phyloP scores from a whole-genome alignment of 2,888 invertebrate species.

The Notodonta dromedarius region DNA sequence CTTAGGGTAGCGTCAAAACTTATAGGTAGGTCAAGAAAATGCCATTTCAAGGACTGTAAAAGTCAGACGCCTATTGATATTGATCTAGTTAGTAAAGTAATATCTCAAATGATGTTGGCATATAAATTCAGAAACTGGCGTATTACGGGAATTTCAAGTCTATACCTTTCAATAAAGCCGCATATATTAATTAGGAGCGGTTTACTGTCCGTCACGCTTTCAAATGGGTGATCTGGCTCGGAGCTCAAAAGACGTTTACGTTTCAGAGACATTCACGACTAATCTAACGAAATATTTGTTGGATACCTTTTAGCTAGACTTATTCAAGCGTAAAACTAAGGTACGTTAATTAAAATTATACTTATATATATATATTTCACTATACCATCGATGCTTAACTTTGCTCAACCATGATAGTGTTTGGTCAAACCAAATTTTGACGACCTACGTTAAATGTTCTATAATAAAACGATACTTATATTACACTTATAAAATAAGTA shows the following conservation, averaged over 20 bases:
- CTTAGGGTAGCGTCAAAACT: neutral
- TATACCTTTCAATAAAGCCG: slow-evolving; percentile 39
- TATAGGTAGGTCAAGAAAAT: slow-evolving; percentile 2
- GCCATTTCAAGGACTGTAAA: slow-evolving; percentile 5
- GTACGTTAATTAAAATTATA: neutral
- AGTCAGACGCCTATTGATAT: slow-evolving; percentile 2
- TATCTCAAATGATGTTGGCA: slow-evolving; percentile 1
- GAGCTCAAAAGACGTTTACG: slow-evolving; percentile 16
- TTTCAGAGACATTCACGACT: slow-evolving; percentile 21
- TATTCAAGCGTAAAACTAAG: neutral
- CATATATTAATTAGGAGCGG: slow-evolving; percentile 53
- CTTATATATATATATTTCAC: neutral
- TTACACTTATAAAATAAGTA: neutral
- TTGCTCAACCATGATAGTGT: too few species aligned
- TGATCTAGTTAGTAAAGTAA: neutral
- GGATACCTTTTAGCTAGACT: slow-evolving; percentile 2
- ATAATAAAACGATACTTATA: too few species aligned
- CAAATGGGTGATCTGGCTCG: slow-evolving; percentile 42
- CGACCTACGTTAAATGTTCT: neutral
- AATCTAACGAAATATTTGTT: neutral
- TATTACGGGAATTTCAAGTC: slow-evolving; percentile 45
- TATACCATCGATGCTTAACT: too few species aligned
- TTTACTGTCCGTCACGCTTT: slow-evolving; percentile 51
- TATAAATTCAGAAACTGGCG: slow-evolving; percentile 25
- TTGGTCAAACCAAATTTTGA: neutral